Conservation (phyloP, 2,797 vertebrate species). For the Champsocephalus esox region DNA sequence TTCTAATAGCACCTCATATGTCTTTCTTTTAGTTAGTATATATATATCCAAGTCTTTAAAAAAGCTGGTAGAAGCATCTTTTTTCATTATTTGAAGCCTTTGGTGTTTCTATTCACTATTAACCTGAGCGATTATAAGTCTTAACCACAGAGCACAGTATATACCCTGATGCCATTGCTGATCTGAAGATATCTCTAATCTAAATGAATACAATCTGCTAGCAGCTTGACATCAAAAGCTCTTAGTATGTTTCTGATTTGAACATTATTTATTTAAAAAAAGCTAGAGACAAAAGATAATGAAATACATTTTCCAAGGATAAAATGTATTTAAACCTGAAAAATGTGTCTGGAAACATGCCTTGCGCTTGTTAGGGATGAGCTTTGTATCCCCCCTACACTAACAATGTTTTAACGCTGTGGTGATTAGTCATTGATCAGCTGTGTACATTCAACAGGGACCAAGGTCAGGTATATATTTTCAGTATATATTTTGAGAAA, state of each 20-base stretch:
- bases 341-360: conserved; percentile 48
- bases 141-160: neutral
- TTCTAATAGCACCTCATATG: neutral
- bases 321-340: conserved; percentile 8
- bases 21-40: neutral
- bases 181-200: neutral
- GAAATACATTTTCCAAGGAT: neutral
- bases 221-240: conserved; percentile 19
- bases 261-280: neutral
- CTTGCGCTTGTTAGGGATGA: conserved; percentile 55
- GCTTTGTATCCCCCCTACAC: conserved; percentile 14
- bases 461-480: conserved; percentile 85
- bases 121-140: neutral
- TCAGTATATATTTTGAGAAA: conserved; percentile 81
- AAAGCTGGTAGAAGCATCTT: neutral
- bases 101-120: neutral
- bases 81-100: neutral
- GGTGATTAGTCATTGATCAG: conserved; percentile 51
- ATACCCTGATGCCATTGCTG: neutral
- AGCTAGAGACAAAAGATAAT: neutral
- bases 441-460: conserved; percentile 76
- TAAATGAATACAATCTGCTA: conserved; percentile 16
- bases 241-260: neutral
- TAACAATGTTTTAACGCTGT: conserved; percentile 35
- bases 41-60: neutral